These are phyloP conservation scores for Periplaneta americana DNA, from an alignment of 1,140 invertebrate species.

Conservation along the genomic window DNA sequence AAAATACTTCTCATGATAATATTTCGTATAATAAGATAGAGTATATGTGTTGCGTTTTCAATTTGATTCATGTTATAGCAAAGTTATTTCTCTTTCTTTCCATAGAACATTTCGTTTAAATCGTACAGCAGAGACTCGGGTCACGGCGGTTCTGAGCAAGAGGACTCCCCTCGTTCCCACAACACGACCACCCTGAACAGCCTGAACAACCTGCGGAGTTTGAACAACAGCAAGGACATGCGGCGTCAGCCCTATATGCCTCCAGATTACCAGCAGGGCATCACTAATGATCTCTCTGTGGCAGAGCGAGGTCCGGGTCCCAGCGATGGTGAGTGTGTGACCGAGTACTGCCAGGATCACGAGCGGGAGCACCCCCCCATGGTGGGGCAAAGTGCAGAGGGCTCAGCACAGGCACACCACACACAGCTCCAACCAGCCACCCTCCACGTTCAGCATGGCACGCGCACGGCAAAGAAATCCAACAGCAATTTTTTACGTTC, in stretches of 20 bases:
- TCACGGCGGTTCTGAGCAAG: conserved; percentile 56
- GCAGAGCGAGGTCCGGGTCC: background rate
- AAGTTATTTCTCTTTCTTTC: too few relatives aligned
- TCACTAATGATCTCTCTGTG: conserved; percentile 1
- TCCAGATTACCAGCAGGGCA: conserved; percentile 20
- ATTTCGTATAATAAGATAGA: too few relatives aligned
- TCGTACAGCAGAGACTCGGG: conserved; percentile 58
- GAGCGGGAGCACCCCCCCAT: background rate
- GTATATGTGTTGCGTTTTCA: too few relatives aligned
- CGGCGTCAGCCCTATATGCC: conserved; percentile 29
- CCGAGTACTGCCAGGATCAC: background rate
- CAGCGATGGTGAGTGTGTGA: background rate
- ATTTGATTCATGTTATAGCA: too few relatives aligned
- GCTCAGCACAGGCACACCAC: background rate
- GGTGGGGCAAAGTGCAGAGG: background rate
- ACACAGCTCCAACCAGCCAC: conserved; percentile 4
- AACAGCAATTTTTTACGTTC: conserved; percentile 31
- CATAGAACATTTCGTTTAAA: conserved; percentile 67
- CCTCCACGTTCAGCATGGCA: conserved; percentile 18
- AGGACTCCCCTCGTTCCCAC: conserved; percentile 54
- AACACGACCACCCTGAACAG: conserved; percentile 40
- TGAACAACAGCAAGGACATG: conserved; percentile 34
- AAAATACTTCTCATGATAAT: too few relatives aligned
- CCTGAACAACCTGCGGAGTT: conserved; percentile 22
- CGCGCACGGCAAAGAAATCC: conserved; percentile 14